phyloP scores from a whole-genome alignment of 2,113 vertebrate species.

The Serinus canaria region DNA sequence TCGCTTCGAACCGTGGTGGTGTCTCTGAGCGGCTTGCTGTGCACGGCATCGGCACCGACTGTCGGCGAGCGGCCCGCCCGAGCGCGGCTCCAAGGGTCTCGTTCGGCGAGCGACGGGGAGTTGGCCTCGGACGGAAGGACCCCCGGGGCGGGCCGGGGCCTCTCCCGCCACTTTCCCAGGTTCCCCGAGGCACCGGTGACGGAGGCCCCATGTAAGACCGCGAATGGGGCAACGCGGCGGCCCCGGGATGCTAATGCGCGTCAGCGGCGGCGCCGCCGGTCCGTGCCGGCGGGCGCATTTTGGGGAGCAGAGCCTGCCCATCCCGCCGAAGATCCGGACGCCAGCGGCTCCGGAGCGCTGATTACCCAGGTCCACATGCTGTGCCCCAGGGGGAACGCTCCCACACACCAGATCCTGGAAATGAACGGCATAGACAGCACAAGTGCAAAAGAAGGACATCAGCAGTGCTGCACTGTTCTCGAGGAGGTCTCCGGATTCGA shows the following conservation, averaged over 20 bases:
- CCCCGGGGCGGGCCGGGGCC: too few relatives aligned
- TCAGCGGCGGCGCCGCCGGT: too few relatives aligned
- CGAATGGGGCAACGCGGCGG: neutral
- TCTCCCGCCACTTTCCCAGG: too few relatives aligned
- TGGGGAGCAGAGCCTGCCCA: neutral
- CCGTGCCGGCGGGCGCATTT: too few relatives aligned
- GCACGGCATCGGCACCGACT: too few relatives aligned
- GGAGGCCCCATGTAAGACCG: too few relatives aligned
- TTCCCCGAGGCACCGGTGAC: accelerated
- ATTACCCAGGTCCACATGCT: accelerated
- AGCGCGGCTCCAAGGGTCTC: neutral
- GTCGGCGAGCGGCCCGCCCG: neutral
- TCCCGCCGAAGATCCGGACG: neutral
- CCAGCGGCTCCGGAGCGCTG: too few relatives aligned
- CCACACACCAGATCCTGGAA: neutral
- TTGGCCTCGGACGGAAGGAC: neutral
- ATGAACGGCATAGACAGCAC: accelerated
- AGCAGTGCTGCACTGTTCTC: accelerated
- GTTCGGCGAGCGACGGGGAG: too few relatives aligned
- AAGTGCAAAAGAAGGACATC: accelerated
- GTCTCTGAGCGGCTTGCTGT: neutral
- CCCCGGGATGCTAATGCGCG: neutral
- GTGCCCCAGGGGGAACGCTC: too few relatives aligned
- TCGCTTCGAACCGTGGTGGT: neutral
- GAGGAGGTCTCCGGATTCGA: too few relatives aligned